phyloP scores from a whole-genome alignment of 2,113 vertebrate genomes.

The Bufo gargarizans region DNA sequence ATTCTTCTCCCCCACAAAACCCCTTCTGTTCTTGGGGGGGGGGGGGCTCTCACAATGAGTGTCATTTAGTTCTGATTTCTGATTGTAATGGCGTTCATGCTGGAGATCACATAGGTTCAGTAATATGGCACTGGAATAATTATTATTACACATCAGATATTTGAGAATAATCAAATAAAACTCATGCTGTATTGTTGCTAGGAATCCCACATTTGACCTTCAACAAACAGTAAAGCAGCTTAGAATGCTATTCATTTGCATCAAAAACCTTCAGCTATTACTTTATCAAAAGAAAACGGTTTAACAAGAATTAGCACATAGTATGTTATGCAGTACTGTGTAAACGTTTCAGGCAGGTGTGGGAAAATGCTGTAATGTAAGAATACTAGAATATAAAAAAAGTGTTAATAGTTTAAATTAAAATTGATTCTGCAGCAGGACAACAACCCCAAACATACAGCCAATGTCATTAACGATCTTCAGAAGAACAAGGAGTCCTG shows the following conservation, averaged over 20 bases:
- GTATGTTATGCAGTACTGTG: too few species aligned
- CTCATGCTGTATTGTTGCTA: not conserved
- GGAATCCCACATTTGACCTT: slow-evolving; percentile 21
- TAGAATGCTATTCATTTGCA: not conserved
- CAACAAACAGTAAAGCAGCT: not conserved
- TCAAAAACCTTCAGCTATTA: not conserved
- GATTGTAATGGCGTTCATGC: not conserved
- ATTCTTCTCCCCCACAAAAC: too few species aligned
- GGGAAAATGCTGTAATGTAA: too few species aligned
- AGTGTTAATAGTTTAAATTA: too few species aligned
- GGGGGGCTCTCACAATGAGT: not conserved
- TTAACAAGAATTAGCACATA: not conserved
- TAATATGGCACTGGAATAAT: not conserved
- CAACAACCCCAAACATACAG: too few species aligned
- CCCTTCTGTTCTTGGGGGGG: too few species aligned
- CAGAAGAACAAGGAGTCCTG: too few species aligned
- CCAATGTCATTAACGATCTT: too few species aligned
- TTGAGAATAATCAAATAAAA: not conserved
- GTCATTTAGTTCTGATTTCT: not conserved
- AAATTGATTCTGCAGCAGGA: too few species aligned
- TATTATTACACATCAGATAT: not conserved
- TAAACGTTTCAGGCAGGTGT: too few species aligned
- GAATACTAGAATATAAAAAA: too few species aligned
- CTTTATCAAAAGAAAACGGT: not conserved
- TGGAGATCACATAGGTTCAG: not conserved